Percentiles rank a stretch among this genome's conserved stretches.
Evolutionary conservation across 2,888 invertebrate genomes (phyloP).

Genomic region (Ptilodon capucinus): DNA sequence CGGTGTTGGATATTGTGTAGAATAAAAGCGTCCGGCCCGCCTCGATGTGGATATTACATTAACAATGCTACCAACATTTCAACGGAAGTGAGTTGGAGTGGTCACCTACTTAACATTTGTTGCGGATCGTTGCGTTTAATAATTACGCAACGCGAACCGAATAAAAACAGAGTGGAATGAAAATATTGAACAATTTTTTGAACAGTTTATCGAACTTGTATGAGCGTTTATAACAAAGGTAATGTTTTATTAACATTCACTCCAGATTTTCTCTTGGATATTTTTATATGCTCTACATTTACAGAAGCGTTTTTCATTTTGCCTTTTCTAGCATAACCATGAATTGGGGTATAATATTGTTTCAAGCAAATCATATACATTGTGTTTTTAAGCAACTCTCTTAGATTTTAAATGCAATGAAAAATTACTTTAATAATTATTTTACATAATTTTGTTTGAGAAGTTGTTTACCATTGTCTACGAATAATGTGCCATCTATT

Average conservation of each 20-base stretch:
- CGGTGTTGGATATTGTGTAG: constrained; percentile 36
- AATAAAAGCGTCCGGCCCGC: constrained; percentile 30
- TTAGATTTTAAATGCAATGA: no score
- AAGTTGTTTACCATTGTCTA: no score
- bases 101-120: constrained; percentile 38
- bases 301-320: no score
- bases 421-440: no score
- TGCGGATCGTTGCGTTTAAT: constrained; percentile 27
- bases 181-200: constrained; percentile 21
- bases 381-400: no score
- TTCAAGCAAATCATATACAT: no score
- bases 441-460: no score
- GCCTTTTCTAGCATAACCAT: no score
- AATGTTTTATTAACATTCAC: not conserved
- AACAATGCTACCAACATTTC: constrained; percentile 30
- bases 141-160: constrained; percentile 19
- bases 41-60: constrained; percentile 37
- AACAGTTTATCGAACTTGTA: not conserved
- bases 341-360: no score
- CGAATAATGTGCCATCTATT: no score
- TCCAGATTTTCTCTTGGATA: not conserved
- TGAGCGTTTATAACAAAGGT: not conserved
- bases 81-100: constrained; percentile 28
- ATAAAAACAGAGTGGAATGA: constrained; percentile 21
- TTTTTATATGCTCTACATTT: no score